Conservation (phyloP, 2,888 invertebrate genomes). For the Drosophila nr. perissopoda region DNA sequence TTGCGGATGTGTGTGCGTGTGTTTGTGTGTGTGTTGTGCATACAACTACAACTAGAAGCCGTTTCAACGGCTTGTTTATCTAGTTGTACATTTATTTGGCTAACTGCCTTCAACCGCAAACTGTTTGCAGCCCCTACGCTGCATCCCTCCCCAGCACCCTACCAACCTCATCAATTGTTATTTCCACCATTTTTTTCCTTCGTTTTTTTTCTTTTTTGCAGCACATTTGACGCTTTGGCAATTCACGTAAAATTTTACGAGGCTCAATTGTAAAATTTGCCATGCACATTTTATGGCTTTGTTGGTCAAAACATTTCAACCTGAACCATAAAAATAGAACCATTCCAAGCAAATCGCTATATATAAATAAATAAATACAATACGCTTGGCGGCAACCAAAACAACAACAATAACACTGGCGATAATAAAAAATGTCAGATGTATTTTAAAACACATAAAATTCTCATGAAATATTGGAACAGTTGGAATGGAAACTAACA, state of each 20-base stretch:
- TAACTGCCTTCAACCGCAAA: slow-evolving; percentile 76
- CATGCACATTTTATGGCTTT: slow-evolving; percentile 65
- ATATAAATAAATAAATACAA: slow-evolving; percentile 59
- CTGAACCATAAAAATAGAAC: slow-evolving; percentile 52
- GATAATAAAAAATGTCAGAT: slow-evolving; percentile 30
- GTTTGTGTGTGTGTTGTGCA: slow-evolving; percentile 7
- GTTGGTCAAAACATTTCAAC: slow-evolving; percentile 56
- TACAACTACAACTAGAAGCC: slow-evolving; percentile 45
- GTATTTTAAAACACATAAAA: slow-evolving; percentile 52
- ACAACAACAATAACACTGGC: slow-evolving; percentile 20
- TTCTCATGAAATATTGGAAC: slow-evolving; percentile 48
- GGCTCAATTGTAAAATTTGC: slow-evolving; percentile 65
- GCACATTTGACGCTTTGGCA: slow-evolving; percentile 52
- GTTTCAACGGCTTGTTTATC: slow-evolving; percentile 73
- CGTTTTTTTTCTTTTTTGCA: slow-evolving; percentile 27
- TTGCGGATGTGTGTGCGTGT: neutral
- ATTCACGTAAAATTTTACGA: slow-evolving; percentile 69
- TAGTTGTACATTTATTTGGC: slow-evolving; percentile 78
- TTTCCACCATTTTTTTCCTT: slow-evolving; percentile 22
- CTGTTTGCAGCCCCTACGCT: slow-evolving; percentile 32
- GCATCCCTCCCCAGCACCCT: neutral
- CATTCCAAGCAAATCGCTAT: slow-evolving; percentile 46
- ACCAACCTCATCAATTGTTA: slow-evolving; percentile 1
- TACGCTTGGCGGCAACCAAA: slow-evolving; percentile 6
- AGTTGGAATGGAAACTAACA: slow-evolving; percentile 24